Evolutionary conservation across 2,888 invertebrate species (phyloP).

Genomic region (Lissocephala sabroskyi): DNA sequence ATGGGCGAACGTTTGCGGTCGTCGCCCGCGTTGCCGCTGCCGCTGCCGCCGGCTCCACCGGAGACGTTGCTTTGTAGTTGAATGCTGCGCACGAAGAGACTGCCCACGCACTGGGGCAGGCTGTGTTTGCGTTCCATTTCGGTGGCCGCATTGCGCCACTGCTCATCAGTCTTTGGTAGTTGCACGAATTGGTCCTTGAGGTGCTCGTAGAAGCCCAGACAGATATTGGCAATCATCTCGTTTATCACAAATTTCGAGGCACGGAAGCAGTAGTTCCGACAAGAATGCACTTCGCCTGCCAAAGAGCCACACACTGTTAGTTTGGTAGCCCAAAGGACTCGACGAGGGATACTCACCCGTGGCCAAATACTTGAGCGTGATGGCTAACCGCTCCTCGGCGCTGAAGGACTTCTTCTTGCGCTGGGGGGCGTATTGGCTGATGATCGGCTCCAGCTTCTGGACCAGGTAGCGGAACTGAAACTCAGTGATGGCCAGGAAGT

Average conservation of each 20-base stretch:
- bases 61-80: slow-evolving; percentile 58
- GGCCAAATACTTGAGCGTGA: slow-evolving; percentile 71
- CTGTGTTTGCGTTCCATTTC: slow-evolving; percentile 64
- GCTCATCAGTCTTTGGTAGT: slow-evolving; percentile 70
- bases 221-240: slow-evolving; percentile 71
- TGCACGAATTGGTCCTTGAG: slow-evolving; percentile 69
- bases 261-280: slow-evolving; percentile 71
- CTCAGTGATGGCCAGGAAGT: slow-evolving; percentile 70
- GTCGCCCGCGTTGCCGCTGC: slow-evolving; percentile 18
- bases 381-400: slow-evolving; percentile 69
- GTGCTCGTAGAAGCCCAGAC: slow-evolving; percentile 69
- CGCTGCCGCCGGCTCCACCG: slow-evolving; percentile 27
- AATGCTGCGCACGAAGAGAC: slow-evolving; percentile 67
- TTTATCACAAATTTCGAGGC: slow-evolving; percentile 71
- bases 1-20: slow-evolving; percentile 59
- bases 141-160: slow-evolving; percentile 65
- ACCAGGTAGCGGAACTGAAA: slow-evolving; percentile 69
- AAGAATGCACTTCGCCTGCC: slow-evolving; percentile 70
- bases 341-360: slow-evolving; percentile 55
- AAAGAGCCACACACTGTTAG: neutral
- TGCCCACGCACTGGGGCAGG: slow-evolving; percentile 67
- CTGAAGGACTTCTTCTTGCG: slow-evolving; percentile 70
- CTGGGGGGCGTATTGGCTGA: slow-evolving; percentile 69
- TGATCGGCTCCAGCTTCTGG: slow-evolving; percentile 66
- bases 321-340: too few relatives aligned